These are phyloP conservation scores for Gymnosoma rotundatum DNA, from an alignment of 2,888 invertebrate genomes.

Conservation along the genomic window DNA sequence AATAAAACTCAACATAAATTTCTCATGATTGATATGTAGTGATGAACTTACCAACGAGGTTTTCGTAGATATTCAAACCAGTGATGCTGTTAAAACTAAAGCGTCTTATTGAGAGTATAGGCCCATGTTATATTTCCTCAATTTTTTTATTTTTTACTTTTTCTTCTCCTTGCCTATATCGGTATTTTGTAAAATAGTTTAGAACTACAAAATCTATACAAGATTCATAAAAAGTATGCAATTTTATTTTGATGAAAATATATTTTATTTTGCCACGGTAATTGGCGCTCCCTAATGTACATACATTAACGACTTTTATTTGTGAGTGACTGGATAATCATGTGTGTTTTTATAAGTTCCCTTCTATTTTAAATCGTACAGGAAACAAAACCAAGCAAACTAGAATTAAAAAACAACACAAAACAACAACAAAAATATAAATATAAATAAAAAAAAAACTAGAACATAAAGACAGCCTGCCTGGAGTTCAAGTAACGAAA, in stretches of 20 bases:
- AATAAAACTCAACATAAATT: too few relatives aligned
- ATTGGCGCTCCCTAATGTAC: not conserved
- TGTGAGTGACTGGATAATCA: conserved; percentile 8
- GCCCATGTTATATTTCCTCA: too few relatives aligned
- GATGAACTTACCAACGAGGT: too few relatives aligned
- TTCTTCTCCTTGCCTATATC: too few relatives aligned
- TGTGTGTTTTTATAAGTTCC: conserved; percentile 9
- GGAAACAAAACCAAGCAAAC: conserved; percentile 12
- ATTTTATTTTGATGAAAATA: not conserved
- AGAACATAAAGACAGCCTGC: not conserved
- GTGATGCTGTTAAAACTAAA: too few relatives aligned
- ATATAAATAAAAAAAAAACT: not conserved
- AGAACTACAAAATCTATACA: too few relatives aligned
- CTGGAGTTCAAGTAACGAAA: conserved; percentile 21
- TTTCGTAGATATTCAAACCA: too few relatives aligned
- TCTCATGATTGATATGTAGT: too few relatives aligned
- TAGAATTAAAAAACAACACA: not conserved
- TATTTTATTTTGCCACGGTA: not conserved
- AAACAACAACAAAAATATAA: not conserved
- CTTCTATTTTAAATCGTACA: not conserved
- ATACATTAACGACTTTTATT: conserved; percentile 1
- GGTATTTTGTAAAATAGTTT: too few relatives aligned
- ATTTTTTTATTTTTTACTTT: too few relatives aligned
- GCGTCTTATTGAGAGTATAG: too few relatives aligned
- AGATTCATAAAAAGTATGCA: not conserved